Evolutionary conservation across 2,888 invertebrate genomes (phyloP), one percentile per base, ranked within the genome.

Genomic region (Tachystola acroxantha): DNA sequence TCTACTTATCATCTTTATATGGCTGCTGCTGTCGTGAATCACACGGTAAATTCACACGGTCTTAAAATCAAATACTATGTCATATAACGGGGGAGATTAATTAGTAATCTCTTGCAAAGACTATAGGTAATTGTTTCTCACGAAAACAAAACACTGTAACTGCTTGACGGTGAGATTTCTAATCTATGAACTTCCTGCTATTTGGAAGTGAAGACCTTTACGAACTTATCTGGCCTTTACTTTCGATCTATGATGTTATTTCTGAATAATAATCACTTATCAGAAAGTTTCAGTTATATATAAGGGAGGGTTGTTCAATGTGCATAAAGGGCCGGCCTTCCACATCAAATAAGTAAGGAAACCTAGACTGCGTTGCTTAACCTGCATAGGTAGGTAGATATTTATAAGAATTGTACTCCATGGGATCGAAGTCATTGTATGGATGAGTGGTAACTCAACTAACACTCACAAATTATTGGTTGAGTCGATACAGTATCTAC

Each of bases 1-100:
- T n/a, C n/a, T n/a, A n/a, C n/a, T n/a, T n/a, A n/a, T n/a, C n/a
- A n/a, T n/a, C n/a, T n/a, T n/a, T n/a, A n/a, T n/a, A n/a, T n/a
- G n/a, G n/a, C n/a, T n/a, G n/a, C n/a, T 31, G 13, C n/a, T 31
- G 11, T 16, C 33, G 38, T 7, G 38, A 49, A 39, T 46, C 32
- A 37, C 42, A 53, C 28, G 7, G 13, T 29, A 35, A 28, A 48
- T 72, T 79, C 77, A 43, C 77, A 77, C 75, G 77, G 63, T 73
- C 60, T 64, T 55, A 61, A 63, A 61, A 57, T 61, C 58, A 56
- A 58, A 61, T 64, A 50, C 45, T 60, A 52, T 57, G 56, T 49
- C 57, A 62, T 53, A 46, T 64, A 70, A 66, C 69, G 61, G 65
- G n/a, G 39, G 52, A 37, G 48, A 50, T 51, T 43, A 49, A 36